phyloP scores from a whole-genome alignment of 2,888 invertebrate species.

The Litoditis marina region DNA sequence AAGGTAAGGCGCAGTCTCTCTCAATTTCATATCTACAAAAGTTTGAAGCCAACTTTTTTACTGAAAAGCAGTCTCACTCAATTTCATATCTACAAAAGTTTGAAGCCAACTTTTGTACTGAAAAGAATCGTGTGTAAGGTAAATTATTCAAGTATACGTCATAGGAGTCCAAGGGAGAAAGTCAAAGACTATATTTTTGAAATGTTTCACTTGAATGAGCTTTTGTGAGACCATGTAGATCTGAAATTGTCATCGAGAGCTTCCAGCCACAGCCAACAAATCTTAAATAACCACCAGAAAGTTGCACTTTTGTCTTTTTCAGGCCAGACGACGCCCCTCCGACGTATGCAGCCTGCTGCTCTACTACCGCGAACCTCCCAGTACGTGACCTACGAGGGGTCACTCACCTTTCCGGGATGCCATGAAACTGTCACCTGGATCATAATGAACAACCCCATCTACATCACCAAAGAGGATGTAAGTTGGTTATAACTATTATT shows the following conservation, averaged over 20 bases:
- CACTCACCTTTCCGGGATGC: slow-evolving; percentile 69
- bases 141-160: too few relatives aligned
- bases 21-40: background rate
- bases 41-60: too few relatives aligned
- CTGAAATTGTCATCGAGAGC: too few relatives aligned
- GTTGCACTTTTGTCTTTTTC: background rate
- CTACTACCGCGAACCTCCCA: slow-evolving; percentile 85
- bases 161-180: too few relatives aligned
- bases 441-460: slow-evolving; percentile 93
- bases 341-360: slow-evolving; percentile 79
- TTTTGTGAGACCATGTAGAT: too few relatives aligned
- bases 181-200: too few relatives aligned
- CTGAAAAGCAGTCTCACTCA: background rate
- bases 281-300: too few relatives aligned
- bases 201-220: too few relatives aligned
- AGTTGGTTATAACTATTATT: slow-evolving; percentile 56
- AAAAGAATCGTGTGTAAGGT: too few relatives aligned
- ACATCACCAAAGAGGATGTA: slow-evolving; percentile 92
- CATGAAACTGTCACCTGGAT: slow-evolving; percentile 99
- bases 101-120: too few relatives aligned
- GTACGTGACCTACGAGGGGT: slow-evolving; percentile 78
- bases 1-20: slow-evolving; percentile 27
- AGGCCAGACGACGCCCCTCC: slow-evolving; percentile 71
- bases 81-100: background rate
- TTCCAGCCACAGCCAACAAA: too few relatives aligned